phyloP scores from a whole-genome alignment of 2,113 vertebrate genomes.

The Pampusana beccarii region DNA sequence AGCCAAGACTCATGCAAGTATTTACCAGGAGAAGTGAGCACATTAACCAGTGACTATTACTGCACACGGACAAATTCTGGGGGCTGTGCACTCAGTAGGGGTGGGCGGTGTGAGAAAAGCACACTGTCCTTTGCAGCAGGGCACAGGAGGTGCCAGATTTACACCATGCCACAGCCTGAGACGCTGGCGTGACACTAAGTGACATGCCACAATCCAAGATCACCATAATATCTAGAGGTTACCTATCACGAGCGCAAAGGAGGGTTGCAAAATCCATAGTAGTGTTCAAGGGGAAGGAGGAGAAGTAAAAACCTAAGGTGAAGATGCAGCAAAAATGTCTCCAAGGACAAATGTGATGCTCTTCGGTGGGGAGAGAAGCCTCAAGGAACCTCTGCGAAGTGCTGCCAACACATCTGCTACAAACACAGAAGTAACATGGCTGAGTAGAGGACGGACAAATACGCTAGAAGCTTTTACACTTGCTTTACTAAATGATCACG shows the following conservation, averaged over 20 bases:
- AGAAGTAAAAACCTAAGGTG: background rate
- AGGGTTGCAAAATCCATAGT: background rate
- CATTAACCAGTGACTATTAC: background rate
- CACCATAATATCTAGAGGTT: background rate
- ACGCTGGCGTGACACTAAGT: rapidly evolving
- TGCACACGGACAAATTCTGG: background rate
- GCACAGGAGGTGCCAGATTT: background rate
- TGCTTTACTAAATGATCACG: background rate
- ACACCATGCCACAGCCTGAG: rapidly evolving
- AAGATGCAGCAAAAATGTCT: background rate
- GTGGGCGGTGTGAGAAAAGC: background rate
- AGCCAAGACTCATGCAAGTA: background rate
- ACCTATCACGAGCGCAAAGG: background rate
- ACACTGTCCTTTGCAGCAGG: rapidly evolving
- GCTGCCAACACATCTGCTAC: rapidly evolving
- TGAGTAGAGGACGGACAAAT: background rate
- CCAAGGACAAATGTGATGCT: background rate
- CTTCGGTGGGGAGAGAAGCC: background rate
- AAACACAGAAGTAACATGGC: rapidly evolving
- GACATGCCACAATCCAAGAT: rapidly evolving
- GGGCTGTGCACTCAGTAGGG: background rate
- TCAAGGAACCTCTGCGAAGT: background rate
- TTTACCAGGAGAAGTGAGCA: background rate
- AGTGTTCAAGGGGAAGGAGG: background rate
- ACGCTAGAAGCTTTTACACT: background rate